Evolutionary conservation across 1,140 invertebrate genomes (phyloP).

Genomic region (Drosophila melanica): DNA sequence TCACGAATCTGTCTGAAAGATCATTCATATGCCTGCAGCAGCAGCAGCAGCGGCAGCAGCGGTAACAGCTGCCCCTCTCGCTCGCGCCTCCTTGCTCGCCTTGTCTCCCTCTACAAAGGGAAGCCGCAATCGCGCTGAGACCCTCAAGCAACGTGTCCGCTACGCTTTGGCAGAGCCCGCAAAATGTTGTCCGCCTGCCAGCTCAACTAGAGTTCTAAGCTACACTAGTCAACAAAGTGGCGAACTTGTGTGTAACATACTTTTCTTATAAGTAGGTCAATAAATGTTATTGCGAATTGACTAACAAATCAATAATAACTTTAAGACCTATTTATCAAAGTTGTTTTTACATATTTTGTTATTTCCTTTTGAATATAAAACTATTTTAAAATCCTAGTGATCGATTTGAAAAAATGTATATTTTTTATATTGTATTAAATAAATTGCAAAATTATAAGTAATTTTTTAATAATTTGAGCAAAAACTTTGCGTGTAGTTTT

Average conservation of each 20-base stretch:
- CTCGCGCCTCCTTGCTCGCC: neutral
- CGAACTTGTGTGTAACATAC: constrained; percentile 8
- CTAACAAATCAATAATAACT: no score
- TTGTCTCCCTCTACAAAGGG: constrained; percentile 60
- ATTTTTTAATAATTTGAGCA: no score
- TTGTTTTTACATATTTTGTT: no score
- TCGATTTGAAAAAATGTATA: no score
- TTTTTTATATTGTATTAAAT: no score
- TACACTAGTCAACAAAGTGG: constrained; percentile 55
- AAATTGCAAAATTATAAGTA: no score
- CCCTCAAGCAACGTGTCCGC: constrained; percentile 56
- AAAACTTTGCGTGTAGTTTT: no score
- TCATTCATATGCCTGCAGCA: constrained; percentile 77
- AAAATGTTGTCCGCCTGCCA: constrained; percentile 40
- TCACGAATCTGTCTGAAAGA: constrained; percentile 80
- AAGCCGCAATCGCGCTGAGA: constrained; percentile 63
- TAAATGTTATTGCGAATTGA: neutral
- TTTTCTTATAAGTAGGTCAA: neutral
- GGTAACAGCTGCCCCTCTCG: neutral
- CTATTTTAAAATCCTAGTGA: no score
- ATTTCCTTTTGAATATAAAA: no score
- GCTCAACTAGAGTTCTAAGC: constrained; percentile 65
- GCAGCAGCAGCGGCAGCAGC: constrained; percentile 10
- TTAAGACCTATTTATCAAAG: no score
- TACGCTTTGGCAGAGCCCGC: constrained; percentile 34